Evolutionary conservation across 35 echinoderm and acorn worm species (phyloP).

Genomic region (Ptychodera flava): DNA sequence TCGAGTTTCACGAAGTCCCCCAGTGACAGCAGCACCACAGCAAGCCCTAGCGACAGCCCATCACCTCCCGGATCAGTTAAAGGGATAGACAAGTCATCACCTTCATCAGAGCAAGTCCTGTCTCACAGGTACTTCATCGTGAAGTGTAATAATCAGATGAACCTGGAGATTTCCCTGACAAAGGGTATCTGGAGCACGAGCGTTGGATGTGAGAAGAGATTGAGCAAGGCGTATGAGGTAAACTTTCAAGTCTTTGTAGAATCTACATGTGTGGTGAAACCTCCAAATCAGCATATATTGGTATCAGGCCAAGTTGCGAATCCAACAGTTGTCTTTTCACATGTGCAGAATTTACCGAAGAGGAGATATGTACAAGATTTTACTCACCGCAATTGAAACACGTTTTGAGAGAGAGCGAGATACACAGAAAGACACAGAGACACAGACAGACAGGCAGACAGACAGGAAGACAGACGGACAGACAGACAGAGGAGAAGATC

Average conservation of each 20-base stretch:
- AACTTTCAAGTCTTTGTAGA: neutral
- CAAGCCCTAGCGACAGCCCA: neutral
- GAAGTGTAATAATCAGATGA: neutral
- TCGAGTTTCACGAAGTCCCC: neutral
- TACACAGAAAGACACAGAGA: too few species aligned
- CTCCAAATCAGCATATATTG: too few species aligned
- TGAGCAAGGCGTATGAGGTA: conserved; percentile 5
- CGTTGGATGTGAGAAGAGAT: neutral
- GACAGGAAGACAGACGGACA: too few species aligned
- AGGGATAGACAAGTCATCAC: neutral
- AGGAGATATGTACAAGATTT: too few species aligned
- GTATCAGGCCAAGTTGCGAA: too few species aligned
- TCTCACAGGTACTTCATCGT: conserved; percentile 4
- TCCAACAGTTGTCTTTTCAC: too few species aligned
- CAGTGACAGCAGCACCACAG: neutral
- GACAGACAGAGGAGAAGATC: too few species aligned
- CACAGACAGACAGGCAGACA: too few species aligned
- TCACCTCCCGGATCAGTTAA: neutral
- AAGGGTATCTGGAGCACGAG: neutral
- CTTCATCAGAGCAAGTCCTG: neutral
- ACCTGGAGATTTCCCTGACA: neutral
- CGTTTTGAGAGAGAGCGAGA: too few species aligned
- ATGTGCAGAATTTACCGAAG: too few species aligned
- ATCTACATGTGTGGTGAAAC: neutral
- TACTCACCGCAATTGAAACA: too few species aligned